These are phyloP conservation scores for Dioctria rufipes DNA, from an alignment of 2,888 invertebrate species.

Conservation along the genomic window DNA sequence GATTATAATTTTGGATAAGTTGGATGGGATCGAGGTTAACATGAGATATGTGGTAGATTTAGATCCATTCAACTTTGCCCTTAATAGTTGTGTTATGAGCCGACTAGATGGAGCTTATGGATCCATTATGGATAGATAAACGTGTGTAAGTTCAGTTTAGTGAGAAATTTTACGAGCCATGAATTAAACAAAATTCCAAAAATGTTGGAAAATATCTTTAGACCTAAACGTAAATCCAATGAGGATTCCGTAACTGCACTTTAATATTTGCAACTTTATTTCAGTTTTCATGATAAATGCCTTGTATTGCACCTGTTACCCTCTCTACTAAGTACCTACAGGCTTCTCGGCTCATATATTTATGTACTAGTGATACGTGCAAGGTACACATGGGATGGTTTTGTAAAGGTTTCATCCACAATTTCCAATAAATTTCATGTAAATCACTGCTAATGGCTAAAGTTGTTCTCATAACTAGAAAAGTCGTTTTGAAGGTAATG, in stretches of 20 bases:
- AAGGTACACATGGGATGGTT: not conserved
- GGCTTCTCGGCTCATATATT: not conserved
- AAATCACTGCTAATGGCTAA: slow-evolving; percentile 12
- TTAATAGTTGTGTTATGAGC: too few relatives aligned
- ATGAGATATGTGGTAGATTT: too few relatives aligned
- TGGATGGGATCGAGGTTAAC: not conserved
- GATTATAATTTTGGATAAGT: slow-evolving; percentile 43
- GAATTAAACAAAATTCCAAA: too few relatives aligned
- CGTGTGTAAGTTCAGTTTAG: too few relatives aligned
- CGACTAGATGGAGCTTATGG: too few relatives aligned
- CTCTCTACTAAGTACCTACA: not conserved
- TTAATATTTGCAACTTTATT: slow-evolving; percentile 32
- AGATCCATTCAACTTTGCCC: too few relatives aligned
- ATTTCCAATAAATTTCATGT: slow-evolving; percentile 33
- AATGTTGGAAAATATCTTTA: slow-evolving; percentile 6
- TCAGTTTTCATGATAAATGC: slow-evolving; percentile 17
- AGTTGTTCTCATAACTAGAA: too few relatives aligned
- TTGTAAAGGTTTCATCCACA: slow-evolving; percentile 1
- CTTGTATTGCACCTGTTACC: slow-evolving; percentile 29
- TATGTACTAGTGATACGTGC: not conserved
- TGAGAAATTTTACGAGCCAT: too few relatives aligned
- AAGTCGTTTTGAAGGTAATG: too few relatives aligned
- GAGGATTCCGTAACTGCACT: slow-evolving; percentile 19
- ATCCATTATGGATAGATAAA: too few relatives aligned
- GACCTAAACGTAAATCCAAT: slow-evolving; percentile 8